Evolutionary conservation across 2,888 invertebrate species (phyloP).

Genomic region (Diploptera punctata): DNA sequence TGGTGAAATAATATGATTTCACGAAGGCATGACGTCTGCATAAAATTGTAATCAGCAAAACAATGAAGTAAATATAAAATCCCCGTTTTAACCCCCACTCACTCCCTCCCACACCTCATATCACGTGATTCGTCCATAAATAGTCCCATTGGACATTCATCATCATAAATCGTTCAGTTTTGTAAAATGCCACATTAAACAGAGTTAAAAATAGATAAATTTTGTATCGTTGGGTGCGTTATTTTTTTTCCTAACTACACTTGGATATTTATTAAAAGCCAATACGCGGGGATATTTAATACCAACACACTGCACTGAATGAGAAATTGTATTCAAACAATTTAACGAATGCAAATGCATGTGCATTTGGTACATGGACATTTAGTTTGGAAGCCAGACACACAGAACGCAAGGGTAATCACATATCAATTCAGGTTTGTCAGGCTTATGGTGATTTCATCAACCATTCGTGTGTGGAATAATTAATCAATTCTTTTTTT

Average conservation of each 20-base stretch:
- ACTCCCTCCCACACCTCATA: too few species aligned
- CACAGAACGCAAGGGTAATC: slow-evolving; percentile 14
- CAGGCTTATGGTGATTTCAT: slow-evolving; percentile 29
- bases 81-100: too few species aligned
- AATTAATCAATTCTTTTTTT: slow-evolving; percentile 28
- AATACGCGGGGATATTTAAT: slow-evolving; percentile 19
- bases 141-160: too few species aligned
- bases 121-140: too few species aligned
- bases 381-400: slow-evolving; percentile 16
- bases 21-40: too few species aligned
- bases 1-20: too few species aligned
- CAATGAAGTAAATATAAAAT: too few species aligned
- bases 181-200: neutral
- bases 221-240: neutral
- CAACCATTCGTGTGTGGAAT: slow-evolving; percentile 30
- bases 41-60: too few species aligned
- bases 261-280: slow-evolving; percentile 26
- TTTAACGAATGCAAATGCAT: slow-evolving; percentile 28
- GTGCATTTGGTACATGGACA: slow-evolving; percentile 24
- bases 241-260: slow-evolving; percentile 3
- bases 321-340: slow-evolving; percentile 18
- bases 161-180: too few species aligned
- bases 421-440: slow-evolving; percentile 24
- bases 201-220: slow-evolving; percentile 2
- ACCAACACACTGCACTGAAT: neutral